Base-by-base conservation (phyloP, 2,888 invertebrate genomes). In the Herminia tarsipennalis region DNA sequence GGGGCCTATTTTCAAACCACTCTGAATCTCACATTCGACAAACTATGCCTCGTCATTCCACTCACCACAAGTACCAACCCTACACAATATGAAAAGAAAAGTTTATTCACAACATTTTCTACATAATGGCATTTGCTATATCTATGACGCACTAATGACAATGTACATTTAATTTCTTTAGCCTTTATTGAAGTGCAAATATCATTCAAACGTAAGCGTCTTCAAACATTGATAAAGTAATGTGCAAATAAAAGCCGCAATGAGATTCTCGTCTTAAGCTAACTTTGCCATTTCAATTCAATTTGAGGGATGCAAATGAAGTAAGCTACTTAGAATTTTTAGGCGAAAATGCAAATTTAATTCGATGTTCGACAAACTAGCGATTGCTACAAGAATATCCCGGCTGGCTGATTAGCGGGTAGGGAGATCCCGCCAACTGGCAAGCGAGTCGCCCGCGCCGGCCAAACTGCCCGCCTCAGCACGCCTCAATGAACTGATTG, bases 401-500 rank as follows among this genome's bases (percentile, higher is more conserved):
- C 68, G 61, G 69, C 67, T 56, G 65, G 60, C 79, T 83, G 83
- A 87, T 86, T 83, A 86, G 81, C 80, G 77, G 68, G 58, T 42
- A 64, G 56, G 56, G 62, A 56, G 59, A 56, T 60, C 61, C 60
- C 70, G 89, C 90, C 88, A 89, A 82, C 85, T 89, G 89, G 89
- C 89, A 88, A 73, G 52, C 65, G 49, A 57, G 66, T 65, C 74
- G 68, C 68, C 59, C 42, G 64, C 74, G 71, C 63, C 72, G 70
- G 86, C 86, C 88, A 88, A 87, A 81, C 83, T 70, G 76, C 76
- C 73, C 78, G 71, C 69, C 75, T 75, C 76, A 76, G 71, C 82
- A 75, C 78, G 81, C 80, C 83, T 86, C 84, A 85, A 86, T 85
- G 85, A 81, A 78, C 75, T 74, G 80, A 82, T 80, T 78, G 80